A percentile compares a stretch with the other conserved stretches of the same genome.
phyloP scores from a whole-genome alignment of 2,113 vertebrate genomes.

The Peromyscus maniculatus region DNA sequence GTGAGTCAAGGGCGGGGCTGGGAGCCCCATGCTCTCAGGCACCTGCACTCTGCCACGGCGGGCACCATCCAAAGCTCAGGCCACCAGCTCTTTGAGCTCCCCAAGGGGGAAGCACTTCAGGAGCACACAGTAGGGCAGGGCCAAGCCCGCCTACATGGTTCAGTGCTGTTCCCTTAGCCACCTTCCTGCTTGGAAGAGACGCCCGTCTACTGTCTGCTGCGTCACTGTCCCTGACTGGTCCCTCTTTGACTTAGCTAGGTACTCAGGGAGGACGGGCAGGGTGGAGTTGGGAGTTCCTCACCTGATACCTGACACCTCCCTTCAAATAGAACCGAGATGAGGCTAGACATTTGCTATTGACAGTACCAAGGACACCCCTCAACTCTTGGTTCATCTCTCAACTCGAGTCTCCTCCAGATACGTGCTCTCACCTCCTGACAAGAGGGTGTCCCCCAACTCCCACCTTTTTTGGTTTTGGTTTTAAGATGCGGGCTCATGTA shows the following conservation, averaged over 20 bases:
- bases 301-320: not conserved
- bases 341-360: not conserved
- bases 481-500: not conserved
- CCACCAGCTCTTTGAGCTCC: not conserved
- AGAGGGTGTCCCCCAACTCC: not conserved
- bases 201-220: not conserved
- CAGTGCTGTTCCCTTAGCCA: not conserved
- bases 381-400: not conserved
- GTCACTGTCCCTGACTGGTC: not conserved
- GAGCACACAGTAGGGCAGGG: not conserved
- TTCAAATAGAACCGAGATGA: not conserved
- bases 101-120: not conserved
- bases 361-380: not conserved
- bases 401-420: too few relatives aligned
- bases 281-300: not conserved
- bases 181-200: not conserved
- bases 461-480: not conserved
- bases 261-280: not conserved
- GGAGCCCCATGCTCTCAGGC: not conserved
- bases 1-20: not conserved
- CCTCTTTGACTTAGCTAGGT: not conserved
- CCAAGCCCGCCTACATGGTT: too few relatives aligned
- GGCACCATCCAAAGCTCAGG: not conserved
- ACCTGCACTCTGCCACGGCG: not conserved
- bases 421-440: not conserved